Evolutionary conservation across 2,113 vertebrate species (phyloP).

Genomic region (Labeo catla): DNA sequence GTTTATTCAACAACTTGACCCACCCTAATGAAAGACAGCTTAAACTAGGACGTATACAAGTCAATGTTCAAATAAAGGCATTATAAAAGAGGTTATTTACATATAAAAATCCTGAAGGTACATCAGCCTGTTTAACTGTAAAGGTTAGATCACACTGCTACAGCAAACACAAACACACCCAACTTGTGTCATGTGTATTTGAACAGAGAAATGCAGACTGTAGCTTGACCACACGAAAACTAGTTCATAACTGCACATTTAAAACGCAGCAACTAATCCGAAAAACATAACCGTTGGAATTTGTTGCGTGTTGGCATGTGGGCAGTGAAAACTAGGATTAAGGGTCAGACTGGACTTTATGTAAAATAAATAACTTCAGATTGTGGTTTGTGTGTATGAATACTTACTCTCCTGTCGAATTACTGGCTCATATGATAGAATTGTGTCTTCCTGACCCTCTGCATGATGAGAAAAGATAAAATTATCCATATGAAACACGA

Average conservation of each 20-base stretch:
- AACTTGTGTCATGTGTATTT: not conserved
- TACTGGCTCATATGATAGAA: constrained; percentile 96
- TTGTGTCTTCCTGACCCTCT: constrained; percentile 98
- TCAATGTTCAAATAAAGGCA: not conserved
- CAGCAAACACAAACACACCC: not conserved
- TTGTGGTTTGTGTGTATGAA: not conserved
- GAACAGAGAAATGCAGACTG: not conserved
- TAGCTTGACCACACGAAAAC: not conserved
- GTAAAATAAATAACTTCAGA: not conserved
- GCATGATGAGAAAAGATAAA: constrained; percentile 63
- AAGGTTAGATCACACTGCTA: not conserved
- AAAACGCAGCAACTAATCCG: not conserved
- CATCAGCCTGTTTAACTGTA: not conserved
- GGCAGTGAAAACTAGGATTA: not conserved
- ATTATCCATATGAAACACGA: not conserved
- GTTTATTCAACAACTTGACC: not conserved
- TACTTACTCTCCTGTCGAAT: constrained; percentile 98
- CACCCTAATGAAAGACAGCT: not conserved
- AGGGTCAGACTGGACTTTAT: not conserved
- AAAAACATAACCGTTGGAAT: not conserved
- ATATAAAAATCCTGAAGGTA: not conserved
- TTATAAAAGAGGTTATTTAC: not conserved
- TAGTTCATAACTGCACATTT: not conserved
- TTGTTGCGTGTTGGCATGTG: not conserved
- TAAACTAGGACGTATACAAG: not conserved